Base-by-base conservation (phyloP, 2,797 vertebrate genomes). In the Arrhamphus sclerolepis region DNA sequence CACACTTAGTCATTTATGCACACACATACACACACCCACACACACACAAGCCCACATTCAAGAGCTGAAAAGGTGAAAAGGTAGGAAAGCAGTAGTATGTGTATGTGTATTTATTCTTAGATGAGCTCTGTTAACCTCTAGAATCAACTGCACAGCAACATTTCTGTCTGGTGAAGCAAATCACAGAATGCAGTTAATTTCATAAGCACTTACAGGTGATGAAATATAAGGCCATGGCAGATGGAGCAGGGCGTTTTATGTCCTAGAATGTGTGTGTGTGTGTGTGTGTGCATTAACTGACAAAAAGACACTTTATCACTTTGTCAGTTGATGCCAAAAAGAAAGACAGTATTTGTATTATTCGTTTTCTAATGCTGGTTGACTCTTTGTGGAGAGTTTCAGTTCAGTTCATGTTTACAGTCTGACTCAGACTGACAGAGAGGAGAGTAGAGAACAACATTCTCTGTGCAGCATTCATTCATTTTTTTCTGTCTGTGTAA, bases 161-260 rank as follows among this genome's bases (percentile, higher is more conserved):
- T 90, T 84, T 65, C 70, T 86, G 77, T 43, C 77, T 83, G 64
- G 51, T 89, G 87, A 91, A 86, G 86, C 86, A 88, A 71, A 86
- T 87, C 54, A 40, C 62, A 76, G 80, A 87, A 82, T 84, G 73
- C 79, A 74, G 68, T 75, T 86, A 63, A 91, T 91, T 89, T 91
- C 87, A 86, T 90, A 91, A 91, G 86, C 89, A 91, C 89, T 92
- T 91, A 89, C 89, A 90, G 85, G 85, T 91, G 90, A 90, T 91
- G 91, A 93, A 91, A 90, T 81, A 84, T 41, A 57, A 79, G 67
- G 84, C 78, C 68, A 89, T 56, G 85, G 85, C 78, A 79, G 84
- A 83, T 84, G 81, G 81, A 77, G 58, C 52, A 86, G 59, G 65
- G 50, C 77, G 66, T 88, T 65, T 78, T 66, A 43, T 73, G 46